phyloP scores from a whole-genome alignment of 2,888 invertebrate species.

The Phyllotreta cruciferae region DNA sequence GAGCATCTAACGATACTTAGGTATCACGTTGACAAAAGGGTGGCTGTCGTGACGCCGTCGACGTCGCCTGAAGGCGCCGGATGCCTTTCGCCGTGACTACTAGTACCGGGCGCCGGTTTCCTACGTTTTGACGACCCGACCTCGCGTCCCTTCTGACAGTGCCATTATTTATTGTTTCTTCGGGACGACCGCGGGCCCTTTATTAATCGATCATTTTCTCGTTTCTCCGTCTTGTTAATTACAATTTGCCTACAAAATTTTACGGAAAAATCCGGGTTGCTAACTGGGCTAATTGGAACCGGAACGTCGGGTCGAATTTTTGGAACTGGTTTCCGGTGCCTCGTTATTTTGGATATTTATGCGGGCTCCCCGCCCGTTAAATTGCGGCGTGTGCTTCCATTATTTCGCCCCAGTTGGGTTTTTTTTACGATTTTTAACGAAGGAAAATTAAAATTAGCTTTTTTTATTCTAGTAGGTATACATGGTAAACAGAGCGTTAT shows the following conservation, averaged over 20 bases:
- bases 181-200: not conserved
- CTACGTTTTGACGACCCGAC: constrained; percentile 7
- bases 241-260: constrained; percentile 2
- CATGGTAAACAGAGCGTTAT: too few relatives aligned
- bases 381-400: too few relatives aligned
- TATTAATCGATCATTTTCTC: constrained; percentile 19
- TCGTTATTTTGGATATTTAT: not conserved
- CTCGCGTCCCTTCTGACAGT: constrained; percentile 6
- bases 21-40: constrained; percentile 39
- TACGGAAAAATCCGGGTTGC: not conserved
- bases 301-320: constrained; percentile 2
- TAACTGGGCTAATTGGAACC: constrained; percentile 11
- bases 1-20: too few relatives aligned
- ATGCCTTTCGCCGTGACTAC: constrained; percentile 29
- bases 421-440: too few relatives aligned
- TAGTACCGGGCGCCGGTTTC: constrained; percentile 10
- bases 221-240: constrained; percentile 11
- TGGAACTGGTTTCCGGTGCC: constrained; percentile 3
- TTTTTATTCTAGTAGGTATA: too few relatives aligned
- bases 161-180: constrained; percentile 15
- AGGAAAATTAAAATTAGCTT: too few relatives aligned
- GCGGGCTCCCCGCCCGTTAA: too few relatives aligned
- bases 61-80: constrained; percentile 46
- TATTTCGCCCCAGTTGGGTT: too few relatives aligned
- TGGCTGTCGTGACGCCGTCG: constrained; percentile 44